phyloP scores from a whole-genome alignment of 2,888 invertebrate species.

The Oscheius sp. region DNA sequence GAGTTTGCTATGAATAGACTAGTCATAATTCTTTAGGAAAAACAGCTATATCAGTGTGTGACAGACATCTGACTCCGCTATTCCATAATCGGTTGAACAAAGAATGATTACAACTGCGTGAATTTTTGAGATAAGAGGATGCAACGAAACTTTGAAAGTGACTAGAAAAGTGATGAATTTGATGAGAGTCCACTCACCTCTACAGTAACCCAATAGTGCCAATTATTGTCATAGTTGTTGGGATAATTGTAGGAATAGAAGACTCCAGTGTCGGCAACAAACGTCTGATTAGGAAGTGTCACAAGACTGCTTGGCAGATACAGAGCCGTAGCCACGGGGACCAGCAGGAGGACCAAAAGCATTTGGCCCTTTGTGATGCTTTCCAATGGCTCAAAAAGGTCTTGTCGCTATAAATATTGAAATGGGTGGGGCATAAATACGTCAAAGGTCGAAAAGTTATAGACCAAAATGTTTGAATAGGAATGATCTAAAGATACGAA shows the following conservation, averaged over 20 bases:
- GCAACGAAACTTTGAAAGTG: neutral
- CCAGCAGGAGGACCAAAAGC: neutral
- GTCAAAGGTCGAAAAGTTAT: too few species aligned
- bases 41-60: neutral
- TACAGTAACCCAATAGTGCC: constrained; percentile 33
- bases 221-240: constrained; percentile 37
- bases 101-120: neutral
- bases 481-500: too few species aligned
- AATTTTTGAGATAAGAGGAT: neutral
- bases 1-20: too few species aligned
- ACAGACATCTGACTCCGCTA: neutral
- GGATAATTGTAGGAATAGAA: constrained; percentile 50
- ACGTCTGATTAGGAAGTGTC: constrained; percentile 4
- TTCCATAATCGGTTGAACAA: neutral
- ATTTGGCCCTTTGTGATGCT: too few species aligned
- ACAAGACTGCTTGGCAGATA: neutral
- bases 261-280: constrained; percentile 25
- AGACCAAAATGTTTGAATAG: too few species aligned
- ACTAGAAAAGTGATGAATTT: neutral
- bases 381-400: too few species aligned
- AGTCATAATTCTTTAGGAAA: neutral
- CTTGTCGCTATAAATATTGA: too few species aligned
- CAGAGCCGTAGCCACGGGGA: neutral
- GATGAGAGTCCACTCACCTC: constrained; percentile 20
- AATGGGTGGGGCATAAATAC: too few species aligned